A percentile compares a stretch with the other conserved stretches of the same genome.
These are phyloP conservation scores for Heliconius hermathena DNA, from an alignment of 1,140 invertebrate genomes.

Conservation along the genomic window DNA sequence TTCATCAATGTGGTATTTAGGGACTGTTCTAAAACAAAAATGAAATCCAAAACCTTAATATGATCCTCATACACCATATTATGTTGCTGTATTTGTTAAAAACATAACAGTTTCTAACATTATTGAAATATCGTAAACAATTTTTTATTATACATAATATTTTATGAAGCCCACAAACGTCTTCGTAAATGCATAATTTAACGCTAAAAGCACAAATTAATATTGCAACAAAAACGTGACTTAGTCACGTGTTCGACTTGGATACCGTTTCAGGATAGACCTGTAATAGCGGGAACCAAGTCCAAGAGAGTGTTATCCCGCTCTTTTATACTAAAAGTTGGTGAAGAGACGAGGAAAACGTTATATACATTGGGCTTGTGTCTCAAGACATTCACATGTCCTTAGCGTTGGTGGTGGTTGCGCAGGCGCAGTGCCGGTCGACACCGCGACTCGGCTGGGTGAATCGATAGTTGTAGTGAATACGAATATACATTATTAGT, in stretches of 20 bases:
- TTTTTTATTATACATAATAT: background rate
- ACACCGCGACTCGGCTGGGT: constrained; percentile 60
- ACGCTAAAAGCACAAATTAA: background rate
- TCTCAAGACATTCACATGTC: constrained; percentile 60
- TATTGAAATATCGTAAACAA: background rate
- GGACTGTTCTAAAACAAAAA: no score
- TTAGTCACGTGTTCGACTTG: constrained; percentile 24
- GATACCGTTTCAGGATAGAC: constrained; percentile 33
- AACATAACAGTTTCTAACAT: background rate
- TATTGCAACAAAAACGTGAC: constrained; percentile 13
- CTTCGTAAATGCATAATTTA: constrained; percentile 9
- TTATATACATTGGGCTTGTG: constrained; percentile 32
- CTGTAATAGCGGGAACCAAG: constrained; percentile 26
- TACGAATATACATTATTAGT: constrained; percentile 34
- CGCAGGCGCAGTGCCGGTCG: constrained; percentile 58
- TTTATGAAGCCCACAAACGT: background rate
- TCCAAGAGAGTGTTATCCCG: constrained; percentile 1
- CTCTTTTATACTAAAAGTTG: constrained; percentile 12
- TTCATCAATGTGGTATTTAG: no score
- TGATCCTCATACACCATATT: background rate
- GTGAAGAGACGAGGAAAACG: constrained; percentile 28
- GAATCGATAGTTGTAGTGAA: constrained; percentile 43
- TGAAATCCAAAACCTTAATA: no score
- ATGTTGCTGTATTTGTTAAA: background rate
- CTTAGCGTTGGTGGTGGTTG: constrained; percentile 53